phyloP scores from a whole-genome alignment of 2,888 invertebrate genomes.

The Oxystoma pomonae region DNA sequence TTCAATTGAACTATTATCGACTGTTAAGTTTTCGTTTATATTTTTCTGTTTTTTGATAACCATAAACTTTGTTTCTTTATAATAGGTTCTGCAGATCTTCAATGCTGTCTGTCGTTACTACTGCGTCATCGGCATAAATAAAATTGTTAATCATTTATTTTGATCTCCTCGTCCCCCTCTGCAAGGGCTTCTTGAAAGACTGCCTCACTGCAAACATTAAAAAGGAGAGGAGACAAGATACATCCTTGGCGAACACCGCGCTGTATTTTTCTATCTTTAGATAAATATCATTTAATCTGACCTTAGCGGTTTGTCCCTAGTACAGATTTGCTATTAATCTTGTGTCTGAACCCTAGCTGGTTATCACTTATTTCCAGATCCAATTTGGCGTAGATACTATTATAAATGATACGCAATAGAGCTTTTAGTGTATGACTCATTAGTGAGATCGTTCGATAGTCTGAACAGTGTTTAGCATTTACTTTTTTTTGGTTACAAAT shows the following conservation, averaged over 20 bases:
- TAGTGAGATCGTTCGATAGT: too few species aligned
- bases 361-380: neutral
- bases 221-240: too few species aligned
- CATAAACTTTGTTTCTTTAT: neutral
- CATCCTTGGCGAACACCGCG: neutral
- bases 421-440: neutral
- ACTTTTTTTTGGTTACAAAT: too few species aligned
- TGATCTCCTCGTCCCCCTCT: neutral
- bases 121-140: neutral
- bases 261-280: neutral
- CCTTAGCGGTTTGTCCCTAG: neutral
- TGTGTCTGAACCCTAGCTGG: neutral
- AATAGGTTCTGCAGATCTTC: neutral
- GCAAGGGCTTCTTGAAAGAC: neutral
- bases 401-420: neutral
- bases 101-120: neutral
- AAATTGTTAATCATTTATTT: neutral
- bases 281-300: neutral
- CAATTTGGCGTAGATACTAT: neutral
- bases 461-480: too few species aligned
- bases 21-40: neutral
- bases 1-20: neutral
- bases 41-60: neutral
- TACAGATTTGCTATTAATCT: neutral
- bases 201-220: neutral